These are phyloP conservation scores for Trichogramma evanescens DNA, from an alignment of 2,888 invertebrate species.

Conservation along the genomic window DNA sequence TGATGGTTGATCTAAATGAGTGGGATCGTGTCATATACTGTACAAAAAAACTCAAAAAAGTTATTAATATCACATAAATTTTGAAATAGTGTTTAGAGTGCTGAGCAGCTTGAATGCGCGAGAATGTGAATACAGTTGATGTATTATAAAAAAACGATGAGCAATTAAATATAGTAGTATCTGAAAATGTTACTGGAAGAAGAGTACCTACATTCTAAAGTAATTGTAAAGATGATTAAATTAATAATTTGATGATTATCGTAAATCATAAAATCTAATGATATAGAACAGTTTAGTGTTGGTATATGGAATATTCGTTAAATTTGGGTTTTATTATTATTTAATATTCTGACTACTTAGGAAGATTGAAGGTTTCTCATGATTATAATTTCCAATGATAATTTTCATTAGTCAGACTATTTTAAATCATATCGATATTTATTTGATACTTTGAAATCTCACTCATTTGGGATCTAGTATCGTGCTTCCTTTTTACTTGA, in stretches of 20 bases:
- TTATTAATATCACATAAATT: slow-evolving; percentile 1
- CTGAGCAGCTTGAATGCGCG: not conserved
- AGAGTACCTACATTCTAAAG: slow-evolving; percentile 48
- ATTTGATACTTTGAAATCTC: too few relatives aligned
- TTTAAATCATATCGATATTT: too few relatives aligned
- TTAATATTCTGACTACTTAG: too few relatives aligned
- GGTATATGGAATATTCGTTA: slow-evolving; percentile 37
- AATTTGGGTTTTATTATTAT: not conserved
- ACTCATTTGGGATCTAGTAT: too few relatives aligned
- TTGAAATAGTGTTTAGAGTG: slow-evolving; percentile 10
- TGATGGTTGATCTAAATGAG: not conserved
- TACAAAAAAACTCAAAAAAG: not conserved
- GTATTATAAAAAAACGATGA: slow-evolving; percentile 8
- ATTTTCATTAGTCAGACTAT: too few relatives aligned
- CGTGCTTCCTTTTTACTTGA: too few relatives aligned
- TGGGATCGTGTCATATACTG: slow-evolving; percentile 12
- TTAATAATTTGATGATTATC: slow-evolving; percentile 47
- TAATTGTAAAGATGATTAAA: slow-evolving; percentile 46
- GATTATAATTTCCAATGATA: too few relatives aligned
- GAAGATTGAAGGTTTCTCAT: too few relatives aligned
- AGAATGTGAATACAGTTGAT: not conserved
- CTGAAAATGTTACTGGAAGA: not conserved
- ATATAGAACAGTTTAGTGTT: slow-evolving; percentile 37
- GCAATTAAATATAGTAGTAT: slow-evolving; percentile 18
- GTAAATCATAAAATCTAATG: slow-evolving; percentile 39